Evolutionary conservation across 2,113 vertebrate genomes (phyloP).

Genomic region (Actinemys pallida): DNA sequence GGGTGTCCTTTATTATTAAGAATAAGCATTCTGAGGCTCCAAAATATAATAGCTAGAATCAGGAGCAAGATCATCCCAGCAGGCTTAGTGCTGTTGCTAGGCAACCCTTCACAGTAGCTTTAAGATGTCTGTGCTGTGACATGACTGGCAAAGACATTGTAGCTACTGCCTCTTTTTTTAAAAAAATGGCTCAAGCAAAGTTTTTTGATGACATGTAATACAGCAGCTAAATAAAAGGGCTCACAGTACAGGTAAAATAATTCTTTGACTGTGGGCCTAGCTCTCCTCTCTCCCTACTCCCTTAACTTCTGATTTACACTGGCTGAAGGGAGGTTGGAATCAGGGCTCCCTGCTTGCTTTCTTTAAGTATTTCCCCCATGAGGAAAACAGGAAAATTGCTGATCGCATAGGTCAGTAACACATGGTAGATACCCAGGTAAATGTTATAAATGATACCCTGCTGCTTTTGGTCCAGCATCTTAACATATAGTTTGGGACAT

Average conservation of each 20-base stretch:
- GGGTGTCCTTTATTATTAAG: neutral
- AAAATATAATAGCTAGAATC: neutral
- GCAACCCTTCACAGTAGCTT: slow-evolving; percentile 29
- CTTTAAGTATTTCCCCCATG: neutral
- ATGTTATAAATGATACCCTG: neutral
- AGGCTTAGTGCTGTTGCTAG: slow-evolving; percentile 11
- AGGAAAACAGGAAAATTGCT: neutral
- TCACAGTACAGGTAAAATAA: neutral
- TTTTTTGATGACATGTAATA: neutral
- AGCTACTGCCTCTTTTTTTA: neutral
- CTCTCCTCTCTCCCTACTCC: neutral
- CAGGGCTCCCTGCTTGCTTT: neutral
- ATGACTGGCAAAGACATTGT: neutral
- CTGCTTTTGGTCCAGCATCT: neutral
- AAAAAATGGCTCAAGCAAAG: neutral
- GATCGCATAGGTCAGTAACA: neutral
- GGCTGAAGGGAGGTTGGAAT: neutral
- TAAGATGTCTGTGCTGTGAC: neutral
- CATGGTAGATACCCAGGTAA: neutral
- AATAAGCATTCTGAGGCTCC: neutral
- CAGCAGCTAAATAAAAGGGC: neutral
- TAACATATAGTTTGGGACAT: neutral
- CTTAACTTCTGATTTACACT: neutral
- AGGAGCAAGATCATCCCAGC: slow-evolving; percentile 18
- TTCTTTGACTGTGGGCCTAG: neutral